Evolutionary conservation across 2,888 invertebrate species (phyloP).

Genomic region (Platycnemis pennipes): DNA sequence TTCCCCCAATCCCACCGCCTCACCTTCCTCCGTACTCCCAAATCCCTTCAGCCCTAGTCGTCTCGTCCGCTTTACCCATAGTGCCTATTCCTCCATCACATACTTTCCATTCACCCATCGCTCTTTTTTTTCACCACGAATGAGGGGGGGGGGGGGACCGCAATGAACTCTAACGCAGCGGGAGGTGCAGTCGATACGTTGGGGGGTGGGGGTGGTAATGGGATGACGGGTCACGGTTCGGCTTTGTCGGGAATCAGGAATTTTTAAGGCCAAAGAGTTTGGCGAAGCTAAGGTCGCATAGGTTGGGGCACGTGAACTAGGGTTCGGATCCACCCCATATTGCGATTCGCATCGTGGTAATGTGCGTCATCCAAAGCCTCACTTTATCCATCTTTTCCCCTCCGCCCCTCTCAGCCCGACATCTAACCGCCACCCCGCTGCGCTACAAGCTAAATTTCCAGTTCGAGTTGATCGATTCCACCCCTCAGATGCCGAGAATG

Average conservation of each 20-base stretch:
- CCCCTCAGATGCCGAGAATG: conserved; percentile 62
- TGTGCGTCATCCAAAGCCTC: conserved; percentile 57
- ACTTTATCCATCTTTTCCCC: conserved; percentile 52
- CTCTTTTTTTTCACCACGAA: background rate
- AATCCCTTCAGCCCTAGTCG: background rate
- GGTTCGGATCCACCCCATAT: background rate
- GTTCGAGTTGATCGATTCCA: conserved; percentile 50
- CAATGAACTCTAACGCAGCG: conserved; percentile 46
- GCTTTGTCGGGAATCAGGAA: background rate
- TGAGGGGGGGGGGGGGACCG: background rate
- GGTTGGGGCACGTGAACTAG: background rate
- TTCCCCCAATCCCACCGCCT: background rate
- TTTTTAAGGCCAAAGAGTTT: background rate
- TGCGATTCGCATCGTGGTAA: conserved; percentile 41
- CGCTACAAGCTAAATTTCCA: conserved; percentile 46
- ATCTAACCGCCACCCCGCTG: background rate
- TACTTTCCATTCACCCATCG: background rate
- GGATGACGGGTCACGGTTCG: background rate
- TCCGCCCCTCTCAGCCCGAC: background rate
- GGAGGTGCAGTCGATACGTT: background rate
- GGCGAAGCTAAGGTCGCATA: background rate
- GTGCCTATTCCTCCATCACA: conserved; percentile 29
- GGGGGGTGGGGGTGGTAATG: background rate
- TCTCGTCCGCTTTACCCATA: background rate
- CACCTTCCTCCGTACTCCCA: background rate